These are phyloP conservation scores for Meles meles DNA, from an alignment of 2,113 vertebrate species.

Conservation along the genomic window DNA sequence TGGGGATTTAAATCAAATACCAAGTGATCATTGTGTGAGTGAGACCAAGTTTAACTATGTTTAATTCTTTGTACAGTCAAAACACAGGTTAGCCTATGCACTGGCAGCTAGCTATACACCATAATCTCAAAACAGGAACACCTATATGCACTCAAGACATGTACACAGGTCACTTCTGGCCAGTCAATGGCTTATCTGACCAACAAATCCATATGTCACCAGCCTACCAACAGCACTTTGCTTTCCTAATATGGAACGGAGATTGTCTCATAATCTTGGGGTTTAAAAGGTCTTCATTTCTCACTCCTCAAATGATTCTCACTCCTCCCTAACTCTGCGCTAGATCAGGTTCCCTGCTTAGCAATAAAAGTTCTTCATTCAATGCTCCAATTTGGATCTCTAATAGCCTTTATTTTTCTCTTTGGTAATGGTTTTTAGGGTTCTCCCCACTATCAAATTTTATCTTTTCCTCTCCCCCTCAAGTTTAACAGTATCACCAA, in stretches of 20 bases:
- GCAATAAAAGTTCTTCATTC: not conserved
- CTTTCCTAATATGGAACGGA: not conserved
- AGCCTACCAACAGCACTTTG: not conserved
- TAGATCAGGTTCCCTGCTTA: not conserved
- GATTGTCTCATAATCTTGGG: not conserved
- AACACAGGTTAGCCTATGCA: not conserved
- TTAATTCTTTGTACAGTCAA: not conserved
- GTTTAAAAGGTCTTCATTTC: not conserved
- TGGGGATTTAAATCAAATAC: not conserved
- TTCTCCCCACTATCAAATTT: not conserved
- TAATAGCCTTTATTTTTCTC: not conserved
- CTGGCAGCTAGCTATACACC: not conserved
- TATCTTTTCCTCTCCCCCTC: not conserved
- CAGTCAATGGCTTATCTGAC: not conserved
- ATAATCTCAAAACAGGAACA: not conserved
- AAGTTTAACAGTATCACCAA: constrained; percentile 19
- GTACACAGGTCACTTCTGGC: not conserved
- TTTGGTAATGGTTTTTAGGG: not conserved
- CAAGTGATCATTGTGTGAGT: not conserved
- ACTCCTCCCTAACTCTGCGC: not conserved
- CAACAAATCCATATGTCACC: not conserved
- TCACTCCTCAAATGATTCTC: not conserved
- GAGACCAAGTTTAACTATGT: not conserved
- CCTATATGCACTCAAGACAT: not conserved
- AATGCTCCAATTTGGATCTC: not conserved